These are phyloP conservation scores for Hipparchia semele DNA, from an alignment of 2,888 invertebrate species.

Conservation along the genomic window DNA sequence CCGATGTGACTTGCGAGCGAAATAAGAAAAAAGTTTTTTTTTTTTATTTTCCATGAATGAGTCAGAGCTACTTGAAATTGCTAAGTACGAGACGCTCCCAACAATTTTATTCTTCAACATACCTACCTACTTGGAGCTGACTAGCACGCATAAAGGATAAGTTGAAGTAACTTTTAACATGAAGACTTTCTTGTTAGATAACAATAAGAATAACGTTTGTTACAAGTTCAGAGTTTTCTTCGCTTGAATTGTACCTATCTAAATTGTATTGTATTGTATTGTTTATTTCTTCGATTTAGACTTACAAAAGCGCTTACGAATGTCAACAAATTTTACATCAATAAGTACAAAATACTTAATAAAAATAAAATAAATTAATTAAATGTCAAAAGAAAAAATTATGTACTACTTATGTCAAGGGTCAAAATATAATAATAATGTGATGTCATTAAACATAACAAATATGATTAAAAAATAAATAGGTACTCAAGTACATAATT, in stretches of 20 bases:
- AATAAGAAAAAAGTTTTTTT: slow-evolving; percentile 36
- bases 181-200: slow-evolving; percentile 16
- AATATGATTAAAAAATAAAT: too few relatives aligned
- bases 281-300: too few relatives aligned
- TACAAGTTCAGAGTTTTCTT: slow-evolving; percentile 14
- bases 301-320: too few relatives aligned
- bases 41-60: slow-evolving; percentile 36
- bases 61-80: slow-evolving; percentile 31
- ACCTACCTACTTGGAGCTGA: background rate
- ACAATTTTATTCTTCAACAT: slow-evolving; percentile 22
- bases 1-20: slow-evolving; percentile 34
- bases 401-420: too few relatives aligned
- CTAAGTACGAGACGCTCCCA: slow-evolving; percentile 14
- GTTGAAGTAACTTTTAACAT: slow-evolving; percentile 10
- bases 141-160: slow-evolving; percentile 10
- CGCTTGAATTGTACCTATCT: slow-evolving; percentile 12
- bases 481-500: too few relatives aligned
- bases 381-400: too few relatives aligned
- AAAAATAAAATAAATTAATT: too few relatives aligned
- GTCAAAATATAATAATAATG: too few relatives aligned
- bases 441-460: too few relatives aligned
- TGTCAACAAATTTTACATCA: too few relatives aligned
- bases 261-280: too few relatives aligned
- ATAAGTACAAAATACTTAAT: too few relatives aligned
- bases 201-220: slow-evolving; percentile 19